A percentile compares a stretch with the other conserved stretches of the same genome.
Evolutionary conservation across 92 coral and sea anemone genomes (phyloP).

Genomic region (Phymanthus crucifer): DNA sequence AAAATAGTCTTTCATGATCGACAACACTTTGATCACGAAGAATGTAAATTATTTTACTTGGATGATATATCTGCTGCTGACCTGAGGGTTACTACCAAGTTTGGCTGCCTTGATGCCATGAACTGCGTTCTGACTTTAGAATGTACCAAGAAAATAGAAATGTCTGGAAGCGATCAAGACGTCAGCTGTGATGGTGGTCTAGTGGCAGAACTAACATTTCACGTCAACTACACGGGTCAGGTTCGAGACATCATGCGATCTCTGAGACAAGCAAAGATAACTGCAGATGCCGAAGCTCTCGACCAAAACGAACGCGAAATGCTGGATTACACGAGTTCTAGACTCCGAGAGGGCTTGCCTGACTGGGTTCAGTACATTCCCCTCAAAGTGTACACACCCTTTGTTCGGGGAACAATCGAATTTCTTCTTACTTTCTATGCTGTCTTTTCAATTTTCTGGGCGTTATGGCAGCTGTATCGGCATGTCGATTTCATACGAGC

Average conservation of each 20-base stretch:
- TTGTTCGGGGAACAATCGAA: constrained; percentile 64
- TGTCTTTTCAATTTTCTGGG: constrained; percentile 88
- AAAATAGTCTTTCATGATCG: constrained; percentile 62
- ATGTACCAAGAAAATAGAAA: constrained; percentile 55
- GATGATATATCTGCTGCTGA: constrained; percentile 83
- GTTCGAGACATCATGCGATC: constrained; percentile 85
- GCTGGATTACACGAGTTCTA: constrained; percentile 17
- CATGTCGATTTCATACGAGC: constrained; percentile 93
- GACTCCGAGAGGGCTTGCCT: constrained; percentile 85
- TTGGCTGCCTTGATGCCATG: constrained; percentile 92
- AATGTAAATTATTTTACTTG: constrained; percentile 60
- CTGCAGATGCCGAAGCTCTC: constrained; percentile 16
- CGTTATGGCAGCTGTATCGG: constrained; percentile 96
- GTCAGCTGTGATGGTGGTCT: constrained; percentile 28
- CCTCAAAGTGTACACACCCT: constrained; percentile 74
- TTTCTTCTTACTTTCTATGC: constrained; percentile 73
- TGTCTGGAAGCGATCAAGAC: constrained; percentile 28
- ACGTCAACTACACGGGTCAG: constrained; percentile 91
- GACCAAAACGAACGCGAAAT: constrained; percentile 5
- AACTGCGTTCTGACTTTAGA: constrained; percentile 79
- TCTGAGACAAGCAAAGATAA: constrained; percentile 67
- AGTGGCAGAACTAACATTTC: constrained; percentile 77
- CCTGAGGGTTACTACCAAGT: constrained; percentile 82
- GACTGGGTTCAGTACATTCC: constrained; percentile 92
- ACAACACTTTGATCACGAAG: constrained; percentile 68